Evolutionary conservation across 92 coral and sea anemone genomes (phyloP).

Genomic region (Palythoa caribaeorum): DNA sequence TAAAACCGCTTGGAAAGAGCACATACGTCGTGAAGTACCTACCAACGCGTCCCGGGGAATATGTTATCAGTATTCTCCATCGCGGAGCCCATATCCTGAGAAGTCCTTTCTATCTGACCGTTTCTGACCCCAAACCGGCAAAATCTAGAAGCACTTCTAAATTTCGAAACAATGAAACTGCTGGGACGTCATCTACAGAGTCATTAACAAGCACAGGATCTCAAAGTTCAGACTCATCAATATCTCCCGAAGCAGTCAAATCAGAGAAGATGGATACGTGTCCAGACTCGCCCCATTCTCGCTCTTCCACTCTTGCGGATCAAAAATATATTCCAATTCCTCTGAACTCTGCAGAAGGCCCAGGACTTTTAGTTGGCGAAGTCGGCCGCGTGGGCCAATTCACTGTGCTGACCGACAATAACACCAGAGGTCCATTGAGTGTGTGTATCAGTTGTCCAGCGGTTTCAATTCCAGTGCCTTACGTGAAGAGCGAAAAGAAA

Average conservation of each 20-base stretch:
- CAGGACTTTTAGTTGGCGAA: conserved; percentile 90
- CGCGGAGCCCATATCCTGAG: conserved; percentile 94
- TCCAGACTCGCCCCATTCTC: conserved; percentile 21
- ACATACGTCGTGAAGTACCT: conserved; percentile 92
- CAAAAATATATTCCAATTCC: conserved; percentile 13
- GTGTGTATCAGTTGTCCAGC: conserved; percentile 99
- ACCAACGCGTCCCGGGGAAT: conserved; percentile 93
- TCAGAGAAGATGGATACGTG: neutral
- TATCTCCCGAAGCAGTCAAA: neutral
- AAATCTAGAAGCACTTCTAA: conserved; percentile 26
- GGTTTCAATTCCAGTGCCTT: conserved; percentile 98
- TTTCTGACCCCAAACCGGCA: conserved; percentile 59
- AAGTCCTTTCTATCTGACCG: conserved; percentile 94
- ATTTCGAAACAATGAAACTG: neutral
- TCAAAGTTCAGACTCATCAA: conserved; percentile 7
- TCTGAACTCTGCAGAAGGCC: conserved; percentile 89
- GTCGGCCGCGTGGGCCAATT: conserved; percentile 93
- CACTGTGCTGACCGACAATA: conserved; percentile 91
- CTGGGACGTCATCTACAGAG: conserved; percentile 23
- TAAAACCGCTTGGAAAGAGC: conserved; percentile 87
- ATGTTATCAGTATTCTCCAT: conserved; percentile 87
- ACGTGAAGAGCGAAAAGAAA: conserved; percentile 89
- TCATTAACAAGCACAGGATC: conserved; percentile 34
- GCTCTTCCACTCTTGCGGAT: conserved; percentile 22
- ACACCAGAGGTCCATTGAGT: conserved; percentile 93